Base-by-base conservation (phyloP, 1,140 invertebrate species). In the Sesamia nonagrioides region DNA sequence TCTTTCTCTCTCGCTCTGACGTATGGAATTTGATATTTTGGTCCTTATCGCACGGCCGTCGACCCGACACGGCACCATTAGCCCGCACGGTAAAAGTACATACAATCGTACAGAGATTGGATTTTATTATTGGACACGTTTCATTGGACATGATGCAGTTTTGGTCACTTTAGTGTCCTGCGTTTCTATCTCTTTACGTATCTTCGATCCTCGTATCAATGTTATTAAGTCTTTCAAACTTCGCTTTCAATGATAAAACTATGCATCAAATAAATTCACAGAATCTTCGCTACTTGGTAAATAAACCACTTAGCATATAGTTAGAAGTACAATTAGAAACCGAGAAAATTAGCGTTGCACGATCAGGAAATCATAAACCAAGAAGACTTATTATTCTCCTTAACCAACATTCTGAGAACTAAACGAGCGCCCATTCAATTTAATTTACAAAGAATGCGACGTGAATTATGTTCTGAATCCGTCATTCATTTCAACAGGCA, bases 41-140 rank as follows among this genome's bases (percentile, higher is more conserved):
- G 52, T 92, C 84, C 69, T 83, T 42, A 33, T 92, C 85, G 74
- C 84, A 79, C 90, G 91, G 90, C 61, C 91, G 89, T 91, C 90
- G 90, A 92, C 90, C 91, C 85, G 82, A 77, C 78, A 61, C 74
- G 40, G 78, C 71, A 79, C 79, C 79, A 85, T 85, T 81, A 82
- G 77, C 77, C 78, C 78, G 80, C 80, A 60, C 77, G 77, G 76
- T 75, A 82, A 82, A 82, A 72, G 80, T 76, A 76, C 74, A 80
- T 81, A 84, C 80, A 84, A 77, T 84, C 77, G 74, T 80, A 79
- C 73, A 80, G 45, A 80, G 78, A 79, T 78, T 80, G 80, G 50
- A 66, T 82, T 80, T 78, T 79, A 74, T 72, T 80, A 61, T 80
- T 72, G 79, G 45, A 77, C 54, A 60, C 71, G 45, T 80, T 80